Conservation (phyloP, 2,113 vertebrate genomes). For the Epinephelus lanceolatus region DNA sequence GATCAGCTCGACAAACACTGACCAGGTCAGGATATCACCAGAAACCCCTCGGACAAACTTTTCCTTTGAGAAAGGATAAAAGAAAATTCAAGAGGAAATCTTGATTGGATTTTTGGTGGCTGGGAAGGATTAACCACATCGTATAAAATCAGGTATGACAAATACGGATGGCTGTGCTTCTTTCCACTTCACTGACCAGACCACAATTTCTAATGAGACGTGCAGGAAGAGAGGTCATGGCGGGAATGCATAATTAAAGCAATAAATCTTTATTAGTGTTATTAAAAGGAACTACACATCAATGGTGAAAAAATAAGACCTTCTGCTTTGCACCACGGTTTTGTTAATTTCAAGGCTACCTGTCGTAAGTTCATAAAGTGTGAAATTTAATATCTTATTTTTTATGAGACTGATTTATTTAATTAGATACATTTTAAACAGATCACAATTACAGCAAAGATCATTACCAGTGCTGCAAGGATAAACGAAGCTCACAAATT, state of each 20-base stretch:
- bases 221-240: constrained; percentile 77
- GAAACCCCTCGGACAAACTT: constrained; percentile 78
- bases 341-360: constrained; percentile 16
- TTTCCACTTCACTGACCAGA: constrained; percentile 80
- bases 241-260: constrained; percentile 74
- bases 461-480: neutral
- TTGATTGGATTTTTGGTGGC: constrained; percentile 88
- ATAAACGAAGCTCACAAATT: neutral
- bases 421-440: neutral
- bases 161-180: constrained; percentile 84
- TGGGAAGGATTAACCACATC: constrained; percentile 88
- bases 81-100: constrained; percentile 75
- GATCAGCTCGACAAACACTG: constrained; percentile 88
- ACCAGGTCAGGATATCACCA: constrained; percentile 84
- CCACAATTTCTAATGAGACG: constrained; percentile 79
- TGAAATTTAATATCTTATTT: neutral
- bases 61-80: constrained; percentile 74
- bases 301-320: constrained; percentile 26
- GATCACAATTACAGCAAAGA: neutral
- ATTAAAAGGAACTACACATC: constrained; percentile 67
- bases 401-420: neutral
- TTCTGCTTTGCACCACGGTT: constrained; percentile 19
- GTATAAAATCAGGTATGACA: constrained; percentile 94
- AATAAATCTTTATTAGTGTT: constrained; percentile 81
- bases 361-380: neutral